phyloP scores from a whole-genome alignment of 2,888 invertebrate species.

The Empis livida region DNA sequence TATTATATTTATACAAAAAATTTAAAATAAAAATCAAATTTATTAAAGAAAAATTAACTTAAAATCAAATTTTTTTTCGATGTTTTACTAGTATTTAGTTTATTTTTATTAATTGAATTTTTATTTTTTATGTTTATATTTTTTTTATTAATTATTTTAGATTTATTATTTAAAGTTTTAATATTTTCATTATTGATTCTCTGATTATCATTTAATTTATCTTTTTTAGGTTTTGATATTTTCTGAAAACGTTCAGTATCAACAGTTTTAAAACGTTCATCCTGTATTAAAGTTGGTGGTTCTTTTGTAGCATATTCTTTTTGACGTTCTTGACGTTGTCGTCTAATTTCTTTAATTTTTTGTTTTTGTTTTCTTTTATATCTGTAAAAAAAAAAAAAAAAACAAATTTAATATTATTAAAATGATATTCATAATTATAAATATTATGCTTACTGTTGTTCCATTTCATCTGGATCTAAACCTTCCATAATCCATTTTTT shows the following conservation, averaged over 20 bases:
- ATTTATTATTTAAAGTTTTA: neutral
- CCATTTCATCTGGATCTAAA: slow-evolving; percentile 65
- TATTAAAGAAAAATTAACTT: neutral
- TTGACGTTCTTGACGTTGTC: slow-evolving; percentile 20
- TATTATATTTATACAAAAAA: no score
- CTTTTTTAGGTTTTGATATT: slow-evolving; percentile 11
- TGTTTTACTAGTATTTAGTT: slow-evolving; percentile 1
- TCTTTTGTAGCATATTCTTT: slow-evolving; percentile 17
- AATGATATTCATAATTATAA: neutral
- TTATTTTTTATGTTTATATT: slow-evolving; percentile 3
- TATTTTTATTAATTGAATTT: slow-evolving; percentile 4
- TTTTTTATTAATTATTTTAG: neutral
- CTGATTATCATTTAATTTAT: slow-evolving; percentile 2
- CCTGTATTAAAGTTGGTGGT: slow-evolving; percentile 18
- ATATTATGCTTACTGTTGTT: slow-evolving; percentile 41
- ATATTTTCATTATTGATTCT: neutral
- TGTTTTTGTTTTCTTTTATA: slow-evolving; percentile 30
- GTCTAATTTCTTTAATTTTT: slow-evolving; percentile 26
- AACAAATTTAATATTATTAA: neutral
- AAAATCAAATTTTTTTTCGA: neutral
- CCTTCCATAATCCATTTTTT: slow-evolving; percentile 82
- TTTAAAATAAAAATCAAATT: no score
- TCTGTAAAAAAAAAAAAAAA: slow-evolving; percentile 12
- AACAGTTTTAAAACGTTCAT: slow-evolving; percentile 30
- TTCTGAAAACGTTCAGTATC: slow-evolving; percentile 23